Evolutionary conservation across 2,888 invertebrate species (phyloP), one percentile per base, ranked within the genome.

Genomic region (Drosophila buzzatii): DNA sequence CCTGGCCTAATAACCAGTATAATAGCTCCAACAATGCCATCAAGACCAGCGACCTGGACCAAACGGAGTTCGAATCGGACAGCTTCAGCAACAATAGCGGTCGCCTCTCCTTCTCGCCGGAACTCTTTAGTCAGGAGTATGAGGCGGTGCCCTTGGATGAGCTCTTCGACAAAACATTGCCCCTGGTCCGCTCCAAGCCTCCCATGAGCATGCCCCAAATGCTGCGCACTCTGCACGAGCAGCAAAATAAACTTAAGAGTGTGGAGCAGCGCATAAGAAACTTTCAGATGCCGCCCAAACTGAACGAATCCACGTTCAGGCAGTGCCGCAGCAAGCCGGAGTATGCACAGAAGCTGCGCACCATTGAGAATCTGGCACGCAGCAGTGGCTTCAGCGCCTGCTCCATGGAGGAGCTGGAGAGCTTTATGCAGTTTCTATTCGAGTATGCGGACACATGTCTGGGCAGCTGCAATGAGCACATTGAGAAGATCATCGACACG

Each of bases 381-480:
- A 79, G 70, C n/a, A 74, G 67, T 2, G 91, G 91, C n/a, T 92
- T 92, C 51, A 78, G 81, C 0, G 57, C 79, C 9, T 92, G 91
- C 47, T 76, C 85, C 10, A 63, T 81, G 51, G 81, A 87, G 12
- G 89, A 92, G 61, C 78, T 92, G 45, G 91, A 92, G 69, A 87
- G 82, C 55, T 92, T 91, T 27, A 79, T 92, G 82, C 90, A 85
- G 45, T 90, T 90, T 42, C 71, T 92, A 7, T 81, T 83, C 8
- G 86, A 90, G 18, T 91, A 92, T 67, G 91, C 92, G 16, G 91
- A 92, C 64, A 73, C 84, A 3, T 92, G 92, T 47, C 59, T 92
- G 37, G 82, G 79, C 53, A 91, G 70, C 9, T 92, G 92, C 78
- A 86, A 76, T 16, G 81, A 83, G 42, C 90, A 92, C 39, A 86